These are phyloP conservation scores for Acipenser transmontanus DNA, from an alignment of 2,797 vertebrate species.

Conservation along the genomic window DNA sequence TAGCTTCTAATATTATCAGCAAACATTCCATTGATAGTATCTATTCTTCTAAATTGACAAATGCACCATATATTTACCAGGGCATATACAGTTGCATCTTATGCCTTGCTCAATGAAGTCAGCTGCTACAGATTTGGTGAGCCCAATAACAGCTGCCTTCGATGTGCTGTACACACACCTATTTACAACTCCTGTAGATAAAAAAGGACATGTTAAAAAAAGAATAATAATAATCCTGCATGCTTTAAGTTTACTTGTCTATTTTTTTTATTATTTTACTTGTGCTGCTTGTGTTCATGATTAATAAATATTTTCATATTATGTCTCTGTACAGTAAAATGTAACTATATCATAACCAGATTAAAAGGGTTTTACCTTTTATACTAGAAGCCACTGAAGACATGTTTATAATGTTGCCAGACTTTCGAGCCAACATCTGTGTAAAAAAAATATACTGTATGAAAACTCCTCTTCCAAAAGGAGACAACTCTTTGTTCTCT, in stretches of 20 bases:
- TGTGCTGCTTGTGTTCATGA: too few relatives aligned
- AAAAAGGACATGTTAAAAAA: neutral
- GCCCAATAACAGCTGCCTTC: slow-evolving; percentile 89
- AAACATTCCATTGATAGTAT: too few relatives aligned
- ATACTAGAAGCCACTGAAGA: slow-evolving; percentile 90
- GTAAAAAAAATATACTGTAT: slow-evolving; percentile 29
- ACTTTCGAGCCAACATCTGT: slow-evolving; percentile 86
- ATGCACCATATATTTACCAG: slow-evolving; percentile 44
- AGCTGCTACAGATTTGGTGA: slow-evolving; percentile 87
- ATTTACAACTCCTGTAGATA: slow-evolving; percentile 72
- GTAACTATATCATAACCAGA: too few relatives aligned
- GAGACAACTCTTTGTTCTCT: too few relatives aligned
- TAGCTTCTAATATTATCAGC: too few relatives aligned
- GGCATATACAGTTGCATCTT: slow-evolving; percentile 76
- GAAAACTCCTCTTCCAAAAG: too few relatives aligned
- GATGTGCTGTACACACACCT: slow-evolving; percentile 84
- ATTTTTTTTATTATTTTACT: too few relatives aligned
- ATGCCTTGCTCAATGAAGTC: slow-evolving; percentile 89
- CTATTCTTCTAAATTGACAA: neutral
- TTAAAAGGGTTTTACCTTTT: slow-evolving; percentile 64
- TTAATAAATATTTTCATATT: too few relatives aligned
- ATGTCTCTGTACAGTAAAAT: too few relatives aligned
- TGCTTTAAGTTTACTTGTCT: too few relatives aligned
- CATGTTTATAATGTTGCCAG: slow-evolving; percentile 94
- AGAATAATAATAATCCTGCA: too few relatives aligned